Percentiles rank a stretch among this genome's conserved stretches.
Evolutionary conservation across 1,140 invertebrate genomes (phyloP).

Genomic region (Sitophilus oryzae): DNA sequence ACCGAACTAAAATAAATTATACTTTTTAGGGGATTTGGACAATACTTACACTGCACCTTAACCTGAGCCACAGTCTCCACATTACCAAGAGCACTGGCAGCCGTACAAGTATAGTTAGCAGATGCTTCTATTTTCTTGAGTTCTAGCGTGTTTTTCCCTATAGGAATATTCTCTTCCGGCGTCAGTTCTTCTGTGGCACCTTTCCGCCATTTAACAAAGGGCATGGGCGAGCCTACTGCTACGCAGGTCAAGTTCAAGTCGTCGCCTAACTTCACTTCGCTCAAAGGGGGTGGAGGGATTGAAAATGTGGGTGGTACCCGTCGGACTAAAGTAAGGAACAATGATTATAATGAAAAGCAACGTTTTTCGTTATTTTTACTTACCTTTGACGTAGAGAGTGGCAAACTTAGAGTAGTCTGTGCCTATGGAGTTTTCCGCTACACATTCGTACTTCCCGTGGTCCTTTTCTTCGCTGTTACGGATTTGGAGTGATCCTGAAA

Average conservation of each 20-base stretch:
- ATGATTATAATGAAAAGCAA: no score
- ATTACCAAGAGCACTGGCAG: conserved; percentile 86
- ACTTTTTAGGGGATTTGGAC: background rate
- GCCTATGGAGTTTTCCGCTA: conserved; percentile 84
- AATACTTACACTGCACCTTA: conserved; percentile 87
- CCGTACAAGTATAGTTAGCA: conserved; percentile 95
- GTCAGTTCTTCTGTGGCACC: conserved; percentile 74
- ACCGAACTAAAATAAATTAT: background rate
- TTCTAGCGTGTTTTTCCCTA: conserved; percentile 79
- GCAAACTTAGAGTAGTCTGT: conserved; percentile 89
- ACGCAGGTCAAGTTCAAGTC: conserved; percentile 93
- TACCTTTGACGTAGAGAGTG: conserved; percentile 91
- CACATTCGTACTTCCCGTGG: conserved; percentile 89
- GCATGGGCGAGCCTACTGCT: conserved; percentile 95
- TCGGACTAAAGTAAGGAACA: conserved; percentile 59
- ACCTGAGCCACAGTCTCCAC: conserved; percentile 83
- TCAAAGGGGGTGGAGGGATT: conserved; percentile 73
- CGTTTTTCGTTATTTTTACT: conserved; percentile 6
- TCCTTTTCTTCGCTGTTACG: conserved; percentile 82
- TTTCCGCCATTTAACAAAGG: conserved; percentile 92
- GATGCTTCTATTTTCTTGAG: conserved; percentile 83
- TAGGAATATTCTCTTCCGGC: conserved; percentile 77
- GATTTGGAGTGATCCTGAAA: conserved; percentile 87
- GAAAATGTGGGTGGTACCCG: conserved; percentile 92
- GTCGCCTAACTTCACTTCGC: conserved; percentile 84